Conservation (phyloP, 2,797 vertebrate species). For the Muscicapa striata region DNA sequence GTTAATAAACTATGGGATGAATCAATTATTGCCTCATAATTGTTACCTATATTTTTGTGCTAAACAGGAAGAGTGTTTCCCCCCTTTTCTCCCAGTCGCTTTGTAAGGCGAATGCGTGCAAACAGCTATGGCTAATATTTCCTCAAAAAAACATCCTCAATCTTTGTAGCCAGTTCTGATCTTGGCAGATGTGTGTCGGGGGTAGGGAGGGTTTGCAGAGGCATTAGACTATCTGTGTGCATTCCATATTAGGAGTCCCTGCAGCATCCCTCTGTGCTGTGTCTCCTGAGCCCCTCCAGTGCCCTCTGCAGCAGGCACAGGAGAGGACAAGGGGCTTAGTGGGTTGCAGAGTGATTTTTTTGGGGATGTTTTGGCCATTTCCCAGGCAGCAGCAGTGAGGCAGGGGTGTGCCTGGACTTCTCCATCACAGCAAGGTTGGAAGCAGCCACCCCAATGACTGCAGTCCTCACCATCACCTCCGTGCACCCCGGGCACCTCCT, state of each 20-base stretch:
- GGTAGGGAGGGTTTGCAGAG: background rate
- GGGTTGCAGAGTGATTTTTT: background rate
- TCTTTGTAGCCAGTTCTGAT: background rate
- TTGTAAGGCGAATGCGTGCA: background rate
- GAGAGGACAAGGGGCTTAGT: background rate
- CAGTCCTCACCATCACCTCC: background rate
- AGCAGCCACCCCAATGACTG: background rate
- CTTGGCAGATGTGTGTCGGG: background rate
- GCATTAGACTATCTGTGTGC: background rate
- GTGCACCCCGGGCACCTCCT: background rate
- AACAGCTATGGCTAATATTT: background rate
- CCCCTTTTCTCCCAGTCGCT: background rate
- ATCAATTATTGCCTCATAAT: conserved; percentile 71
- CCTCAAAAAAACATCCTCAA: background rate
- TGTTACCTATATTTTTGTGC: conserved; percentile 39
- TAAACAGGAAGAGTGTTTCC: background rate
- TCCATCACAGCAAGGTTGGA: background rate
- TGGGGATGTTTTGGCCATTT: background rate
- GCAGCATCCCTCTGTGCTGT: background rate
- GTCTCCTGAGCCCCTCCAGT: background rate
- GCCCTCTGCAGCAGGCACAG: background rate
- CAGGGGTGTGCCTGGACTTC: background rate
- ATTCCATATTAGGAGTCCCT: background rate
- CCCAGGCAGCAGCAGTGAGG: background rate
- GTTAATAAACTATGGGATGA: conserved; percentile 49